Evolutionary conservation across 2,797 vertebrate species (phyloP).

Genomic region (Chelmon rostratus): DNA sequence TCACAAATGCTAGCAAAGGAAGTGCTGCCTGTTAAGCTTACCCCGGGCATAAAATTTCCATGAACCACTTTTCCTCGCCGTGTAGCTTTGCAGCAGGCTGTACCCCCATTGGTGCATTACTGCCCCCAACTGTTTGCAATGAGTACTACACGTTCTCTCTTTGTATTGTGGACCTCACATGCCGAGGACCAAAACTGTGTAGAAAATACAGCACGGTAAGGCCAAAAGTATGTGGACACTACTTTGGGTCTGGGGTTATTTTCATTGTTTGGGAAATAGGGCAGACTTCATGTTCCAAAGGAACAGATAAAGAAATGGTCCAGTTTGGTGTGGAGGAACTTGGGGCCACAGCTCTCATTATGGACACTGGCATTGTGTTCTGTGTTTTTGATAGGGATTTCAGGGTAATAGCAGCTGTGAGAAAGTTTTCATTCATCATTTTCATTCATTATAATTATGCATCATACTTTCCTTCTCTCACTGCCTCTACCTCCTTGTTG

Average conservation of each 20-base stretch:
- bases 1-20: fast-evolving
- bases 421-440: background rate
- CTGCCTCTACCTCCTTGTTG: background rate
- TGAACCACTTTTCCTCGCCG: slow-evolving; percentile 11
- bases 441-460: too few species aligned
- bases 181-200: background rate
- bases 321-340: background rate
- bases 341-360: background rate
- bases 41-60: fast-evolving
- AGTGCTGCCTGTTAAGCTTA: fast-evolving
- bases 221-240: background rate
- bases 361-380: background rate
- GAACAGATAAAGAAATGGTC: background rate
- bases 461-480: background rate
- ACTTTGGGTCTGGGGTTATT: background rate
- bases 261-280: background rate
- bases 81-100: fast-evolving
- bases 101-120: background rate
- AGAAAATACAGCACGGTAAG: background rate
- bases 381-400: too few species aligned
- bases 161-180: background rate
- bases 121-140: background rate
- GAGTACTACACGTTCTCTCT: background rate
- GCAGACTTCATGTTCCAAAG: background rate
- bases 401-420: too few species aligned